Conservation (phyloP, 2,113 vertebrate genomes). For the Ictidomys tridecemlineatus region DNA sequence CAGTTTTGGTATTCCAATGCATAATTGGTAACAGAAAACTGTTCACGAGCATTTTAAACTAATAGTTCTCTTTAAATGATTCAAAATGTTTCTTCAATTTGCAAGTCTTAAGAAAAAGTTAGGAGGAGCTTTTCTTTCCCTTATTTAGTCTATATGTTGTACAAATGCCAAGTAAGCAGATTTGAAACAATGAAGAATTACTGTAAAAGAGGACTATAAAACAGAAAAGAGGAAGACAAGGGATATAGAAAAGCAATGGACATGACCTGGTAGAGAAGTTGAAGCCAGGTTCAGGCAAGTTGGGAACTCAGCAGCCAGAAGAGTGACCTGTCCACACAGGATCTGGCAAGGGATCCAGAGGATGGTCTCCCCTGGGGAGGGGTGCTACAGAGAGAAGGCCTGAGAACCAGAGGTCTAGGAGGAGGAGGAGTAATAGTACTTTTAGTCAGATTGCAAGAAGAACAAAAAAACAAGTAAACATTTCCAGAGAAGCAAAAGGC, state of each 20-base stretch:
- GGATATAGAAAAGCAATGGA: background rate
- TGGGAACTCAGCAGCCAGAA: background rate
- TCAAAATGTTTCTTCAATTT: slow-evolving; percentile 73
- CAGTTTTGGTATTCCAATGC: slow-evolving; percentile 48
- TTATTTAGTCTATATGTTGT: slow-evolving; percentile 43
- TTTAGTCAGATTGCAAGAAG: slow-evolving; percentile 15
- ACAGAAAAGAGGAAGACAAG: background rate
- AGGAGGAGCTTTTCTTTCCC: slow-evolving; percentile 27
- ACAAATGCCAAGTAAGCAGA: slow-evolving; percentile 18
- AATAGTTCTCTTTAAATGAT: slow-evolving; percentile 73
- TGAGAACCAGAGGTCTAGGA: background rate
- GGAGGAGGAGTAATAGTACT: background rate
- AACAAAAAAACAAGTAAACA: background rate
- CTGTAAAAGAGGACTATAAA: slow-evolving; percentile 37
- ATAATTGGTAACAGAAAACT: slow-evolving; percentile 76
- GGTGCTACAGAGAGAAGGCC: background rate
- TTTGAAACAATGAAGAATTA: background rate
- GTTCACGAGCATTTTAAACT: slow-evolving; percentile 57
- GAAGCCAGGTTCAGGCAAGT: background rate
- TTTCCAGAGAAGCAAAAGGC: slow-evolving; percentile 1
- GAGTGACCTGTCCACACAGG: accelerated
- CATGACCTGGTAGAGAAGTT: background rate
- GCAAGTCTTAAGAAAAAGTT: background rate
- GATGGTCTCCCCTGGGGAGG: background rate
- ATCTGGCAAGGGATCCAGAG: background rate